Percentiles rank a stretch among this genome's conserved stretches.
Conservation (phyloP, 53 echinoderm and acorn worm species). For the Zoroaster sp. region DNA sequence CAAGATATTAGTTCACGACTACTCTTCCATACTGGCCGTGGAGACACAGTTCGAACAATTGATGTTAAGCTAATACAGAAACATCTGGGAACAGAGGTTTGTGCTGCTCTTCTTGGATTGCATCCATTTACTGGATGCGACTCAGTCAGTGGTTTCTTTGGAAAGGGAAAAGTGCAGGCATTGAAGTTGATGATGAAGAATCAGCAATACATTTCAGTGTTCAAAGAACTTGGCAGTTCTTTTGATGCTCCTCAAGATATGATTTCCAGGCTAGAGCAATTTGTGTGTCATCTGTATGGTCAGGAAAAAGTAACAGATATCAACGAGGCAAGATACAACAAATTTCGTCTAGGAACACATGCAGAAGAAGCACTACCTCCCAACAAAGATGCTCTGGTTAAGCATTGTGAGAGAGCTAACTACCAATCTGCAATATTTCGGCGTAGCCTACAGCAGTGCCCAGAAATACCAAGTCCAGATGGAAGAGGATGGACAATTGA, state of each 20-base stretch:
- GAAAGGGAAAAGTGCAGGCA: conserved; percentile 48
- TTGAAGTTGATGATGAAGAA: background rate
- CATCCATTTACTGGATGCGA: conserved; percentile 59
- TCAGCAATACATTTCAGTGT: background rate
- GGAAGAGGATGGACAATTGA: conserved; percentile 40
- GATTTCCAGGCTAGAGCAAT: conserved; percentile 14
- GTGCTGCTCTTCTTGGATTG: conserved; percentile 31
- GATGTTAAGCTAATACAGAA: background rate
- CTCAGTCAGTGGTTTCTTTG: conserved; percentile 45
- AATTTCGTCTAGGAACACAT: conserved; percentile 30
- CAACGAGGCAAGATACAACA: conserved; percentile 42
- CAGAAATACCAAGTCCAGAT: conserved; percentile 20
- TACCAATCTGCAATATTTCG: conserved; percentile 44
- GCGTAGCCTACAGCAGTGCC: conserved; percentile 22
- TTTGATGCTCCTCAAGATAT: background rate
- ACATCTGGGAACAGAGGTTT: conserved; percentile 1
- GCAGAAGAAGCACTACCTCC: conserved; percentile 58
- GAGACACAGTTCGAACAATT: conserved; percentile 35
- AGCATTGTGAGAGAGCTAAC: conserved; percentile 36
- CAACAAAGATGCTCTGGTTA: conserved; percentile 30
- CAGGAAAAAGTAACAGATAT: conserved; percentile 2
- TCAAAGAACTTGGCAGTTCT: background rate
- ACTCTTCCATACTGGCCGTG: conserved; percentile 45
- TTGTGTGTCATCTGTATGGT: conserved; percentile 51
- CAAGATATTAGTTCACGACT: conserved; percentile 1